phyloP scores from a whole-genome alignment of 2,888 invertebrate species.

The Ceratothoa steindachneri region DNA sequence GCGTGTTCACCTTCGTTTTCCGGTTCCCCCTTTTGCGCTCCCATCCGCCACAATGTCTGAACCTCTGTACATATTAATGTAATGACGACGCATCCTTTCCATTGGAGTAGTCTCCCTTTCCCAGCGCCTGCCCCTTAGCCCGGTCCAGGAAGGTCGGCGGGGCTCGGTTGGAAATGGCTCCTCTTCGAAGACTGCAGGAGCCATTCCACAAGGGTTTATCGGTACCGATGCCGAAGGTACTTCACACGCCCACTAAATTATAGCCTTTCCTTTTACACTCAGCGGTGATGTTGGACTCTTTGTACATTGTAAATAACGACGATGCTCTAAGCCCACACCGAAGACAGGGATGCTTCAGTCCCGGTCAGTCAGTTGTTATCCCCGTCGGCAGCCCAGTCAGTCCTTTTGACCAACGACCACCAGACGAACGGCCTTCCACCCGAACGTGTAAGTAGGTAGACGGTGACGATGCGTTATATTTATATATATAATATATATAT shows the following conservation, averaged over 20 bases:
- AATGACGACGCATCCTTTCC: too few species aligned
- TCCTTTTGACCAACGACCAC: too few species aligned
- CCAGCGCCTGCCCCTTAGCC: too few species aligned
- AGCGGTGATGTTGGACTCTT: neutral
- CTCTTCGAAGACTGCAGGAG: neutral
- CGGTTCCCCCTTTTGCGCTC: too few species aligned
- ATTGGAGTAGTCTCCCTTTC: neutral
- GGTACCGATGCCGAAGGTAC: neutral
- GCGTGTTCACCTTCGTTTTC: too few species aligned
- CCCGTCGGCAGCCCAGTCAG: too few species aligned
- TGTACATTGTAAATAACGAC: neutral
- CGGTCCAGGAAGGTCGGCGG: too few species aligned
- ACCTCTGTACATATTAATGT: neutral
- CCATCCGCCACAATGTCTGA: neutral
- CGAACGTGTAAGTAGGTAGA: too few species aligned
- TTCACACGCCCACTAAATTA: neutral
- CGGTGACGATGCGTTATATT: too few species aligned
- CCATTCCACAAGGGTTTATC: neutral
- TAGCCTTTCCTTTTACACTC: neutral
- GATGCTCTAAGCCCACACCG: neutral
- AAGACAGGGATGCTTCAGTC: neutral
- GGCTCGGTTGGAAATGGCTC: too few species aligned
- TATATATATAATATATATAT: too few species aligned
- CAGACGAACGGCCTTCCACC: too few species aligned
- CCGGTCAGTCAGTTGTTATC: neutral